Conservation (phyloP, 1,140 invertebrate genomes). For the Microvelia longipes region DNA sequence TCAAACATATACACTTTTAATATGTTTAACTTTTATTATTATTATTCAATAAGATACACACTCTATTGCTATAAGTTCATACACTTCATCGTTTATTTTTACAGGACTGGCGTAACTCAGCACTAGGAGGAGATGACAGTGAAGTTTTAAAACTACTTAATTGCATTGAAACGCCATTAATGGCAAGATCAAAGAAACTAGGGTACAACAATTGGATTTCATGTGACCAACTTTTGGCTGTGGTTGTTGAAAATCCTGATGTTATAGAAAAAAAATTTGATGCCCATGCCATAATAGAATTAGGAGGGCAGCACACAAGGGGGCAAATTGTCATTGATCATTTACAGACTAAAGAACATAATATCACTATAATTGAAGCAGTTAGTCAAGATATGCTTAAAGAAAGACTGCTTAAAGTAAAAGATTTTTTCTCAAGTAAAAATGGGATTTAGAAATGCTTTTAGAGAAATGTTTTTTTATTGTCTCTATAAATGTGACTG, state of each 20-base stretch:
- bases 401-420: conserved; percentile 1
- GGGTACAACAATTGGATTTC: conserved; percentile 10
- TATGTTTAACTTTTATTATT: background rate
- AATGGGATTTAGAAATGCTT: no score
- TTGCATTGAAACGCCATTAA: conserved; percentile 11
- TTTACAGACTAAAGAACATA: conserved; percentile 32
- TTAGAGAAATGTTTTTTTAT: no score
- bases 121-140: background rate
- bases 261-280: conserved; percentile 4
- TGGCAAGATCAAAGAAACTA: conserved; percentile 4
- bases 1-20: background rate
- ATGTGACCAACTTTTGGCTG: conserved; percentile 15
- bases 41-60: background rate
- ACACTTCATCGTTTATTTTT: no score
- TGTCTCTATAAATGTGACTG: no score
- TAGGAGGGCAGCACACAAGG: conserved; percentile 31
- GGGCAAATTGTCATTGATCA: conserved; percentile 45
- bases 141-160: conserved; percentile 5
- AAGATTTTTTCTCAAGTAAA: conserved; percentile 1
- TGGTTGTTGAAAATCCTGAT: conserved; percentile 24
- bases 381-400: conserved; percentile 21
- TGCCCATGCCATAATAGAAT: conserved; percentile 10
- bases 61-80: no score
- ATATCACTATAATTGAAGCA: conserved; percentile 37
- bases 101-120: background rate